Evolutionary conservation across 2,113 vertebrate genomes (phyloP).

Genomic region (Gracilinanus agilis): DNA sequence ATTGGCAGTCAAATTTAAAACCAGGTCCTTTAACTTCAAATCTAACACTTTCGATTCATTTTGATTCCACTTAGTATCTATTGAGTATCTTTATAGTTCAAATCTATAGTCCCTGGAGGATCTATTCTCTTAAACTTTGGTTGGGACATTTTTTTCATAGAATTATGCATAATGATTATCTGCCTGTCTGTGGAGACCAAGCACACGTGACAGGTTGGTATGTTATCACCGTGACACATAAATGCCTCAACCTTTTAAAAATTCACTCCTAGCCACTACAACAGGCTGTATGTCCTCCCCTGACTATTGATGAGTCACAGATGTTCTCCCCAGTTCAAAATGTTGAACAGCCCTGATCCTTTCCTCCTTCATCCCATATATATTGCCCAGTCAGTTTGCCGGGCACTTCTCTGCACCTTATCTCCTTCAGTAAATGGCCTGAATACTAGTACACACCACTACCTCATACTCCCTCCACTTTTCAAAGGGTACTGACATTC

Average conservation of each 20-base stretch:
- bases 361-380: neutral
- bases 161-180: neutral
- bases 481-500: neutral
- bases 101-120: neutral
- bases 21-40: neutral
- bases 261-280: neutral
- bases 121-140: neutral
- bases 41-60: neutral
- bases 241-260: neutral
- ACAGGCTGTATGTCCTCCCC: neutral
- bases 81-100: neutral
- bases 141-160: neutral
- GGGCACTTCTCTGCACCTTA: neutral
- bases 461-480: neutral
- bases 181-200: neutral
- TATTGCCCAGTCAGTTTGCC: neutral
- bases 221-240: neutral
- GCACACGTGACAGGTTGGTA: neutral
- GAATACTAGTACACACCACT: neutral
- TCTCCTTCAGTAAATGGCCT: neutral
- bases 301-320: neutral
- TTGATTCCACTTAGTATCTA: neutral
- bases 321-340: neutral
- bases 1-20: neutral
- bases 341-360: neutral